Percentiles rank a stretch among this genome's conserved stretches.
phyloP scores from a whole-genome alignment of 2,113 vertebrate genomes.

The Tylochromis polylepis region DNA sequence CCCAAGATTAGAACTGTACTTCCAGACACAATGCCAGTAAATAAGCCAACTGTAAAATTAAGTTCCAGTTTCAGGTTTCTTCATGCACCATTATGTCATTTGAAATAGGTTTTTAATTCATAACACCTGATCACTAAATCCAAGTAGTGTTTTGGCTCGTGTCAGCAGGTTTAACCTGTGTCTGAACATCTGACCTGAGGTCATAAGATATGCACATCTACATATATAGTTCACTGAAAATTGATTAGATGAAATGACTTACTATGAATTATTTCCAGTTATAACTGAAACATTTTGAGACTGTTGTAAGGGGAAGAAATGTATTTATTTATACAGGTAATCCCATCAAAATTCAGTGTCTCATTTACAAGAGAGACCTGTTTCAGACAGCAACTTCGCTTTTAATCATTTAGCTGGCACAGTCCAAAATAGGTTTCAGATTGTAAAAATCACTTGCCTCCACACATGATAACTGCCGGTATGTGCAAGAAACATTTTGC shows the following conservation, averaged over 20 bases:
- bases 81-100: neutral
- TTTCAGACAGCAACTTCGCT: neutral
- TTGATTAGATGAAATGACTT: neutral
- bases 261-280: neutral
- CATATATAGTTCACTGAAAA: neutral
- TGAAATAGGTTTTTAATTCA: neutral
- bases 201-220: neutral
- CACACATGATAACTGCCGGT: neutral
- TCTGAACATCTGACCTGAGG: neutral
- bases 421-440: neutral
- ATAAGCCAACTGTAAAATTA: neutral
- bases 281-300: neutral
- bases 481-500: neutral
- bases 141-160: neutral
- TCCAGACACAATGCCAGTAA: neutral
- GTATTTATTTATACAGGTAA: neutral
- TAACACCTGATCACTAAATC: neutral
- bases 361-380: neutral
- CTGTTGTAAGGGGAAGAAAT: accelerated
- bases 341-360: neutral
- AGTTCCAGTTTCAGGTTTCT: neutral
- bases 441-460: neutral
- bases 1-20: neutral
- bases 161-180: neutral
- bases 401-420: neutral